Conservation (phyloP, 2,113 vertebrate genomes). For the human region GRCh38 chr4:11161501-11162000, state of each 20-base stretch:
- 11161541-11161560: background rate
- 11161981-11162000: background rate
- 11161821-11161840: background rate
- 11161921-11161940: background rate
- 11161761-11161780: background rate
- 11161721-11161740: background rate
- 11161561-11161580: background rate
- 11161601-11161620: background rate
- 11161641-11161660: background rate
- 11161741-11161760: background rate
- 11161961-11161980: background rate
- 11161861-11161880: no score
- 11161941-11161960: background rate
- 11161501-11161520: background rate
- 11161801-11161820: background rate
- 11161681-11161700: background rate
- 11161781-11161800: rapidly evolving
- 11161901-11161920: background rate
- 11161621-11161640: background rate
- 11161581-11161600: background rate
- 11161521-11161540: background rate
- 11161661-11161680: background rate
- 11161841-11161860: background rate
- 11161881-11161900: background rate
- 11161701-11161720: background rate